Evolutionary conservation across 2,797 vertebrate genomes (phyloP), one percentile per base, ranked within the genome.

Genomic region (Thalassophryne amazonica): DNA sequence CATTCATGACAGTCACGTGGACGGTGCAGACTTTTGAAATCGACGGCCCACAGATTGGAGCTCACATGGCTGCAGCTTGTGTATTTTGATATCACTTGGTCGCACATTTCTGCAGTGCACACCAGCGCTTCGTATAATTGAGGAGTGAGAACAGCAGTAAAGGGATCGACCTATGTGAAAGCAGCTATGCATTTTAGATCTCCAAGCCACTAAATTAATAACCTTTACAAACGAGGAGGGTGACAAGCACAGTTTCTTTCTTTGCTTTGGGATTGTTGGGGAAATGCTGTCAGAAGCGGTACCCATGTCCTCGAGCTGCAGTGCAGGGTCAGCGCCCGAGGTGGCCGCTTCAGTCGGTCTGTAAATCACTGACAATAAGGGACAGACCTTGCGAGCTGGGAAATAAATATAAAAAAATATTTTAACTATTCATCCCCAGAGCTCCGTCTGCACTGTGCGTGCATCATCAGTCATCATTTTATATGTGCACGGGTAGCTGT

Each of bases 361-460:
- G 76, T 80, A 86, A 81, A 85, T 86, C 76, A 78, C 58, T 43
- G 17, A 53, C n/a, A 23, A 70, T 57, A 50, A 52, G 45, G 53
- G 45, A 60, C 32, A 25, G 60, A 20, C 40, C 13, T 13, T 69
- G 45, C 52, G 16, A 38, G 6, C 22, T 36, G 41, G 2, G 19
- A 28, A 39, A 47, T 32, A 49, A 34, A 30, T 23, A 24, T 42
- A 40, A 29, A 42, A 25, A 61, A 52, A 27, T 33, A 78, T 76
- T 76, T 60, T 48, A 49, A 6, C 13, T 20, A 31, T 39, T 58
- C 39, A 47, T 75, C 43, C 56, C 49, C 56, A 38, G 36, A 55
- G 40, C 53, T 43, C 13, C 21, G 15, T 42, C 51, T 19, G 47
- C 49, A 67, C 49, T 62, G 50, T 59, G 69, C 57, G 78, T 40